Base-by-base conservation (phyloP, 1,140 invertebrate genomes). In the Saccostrea echinata region DNA sequence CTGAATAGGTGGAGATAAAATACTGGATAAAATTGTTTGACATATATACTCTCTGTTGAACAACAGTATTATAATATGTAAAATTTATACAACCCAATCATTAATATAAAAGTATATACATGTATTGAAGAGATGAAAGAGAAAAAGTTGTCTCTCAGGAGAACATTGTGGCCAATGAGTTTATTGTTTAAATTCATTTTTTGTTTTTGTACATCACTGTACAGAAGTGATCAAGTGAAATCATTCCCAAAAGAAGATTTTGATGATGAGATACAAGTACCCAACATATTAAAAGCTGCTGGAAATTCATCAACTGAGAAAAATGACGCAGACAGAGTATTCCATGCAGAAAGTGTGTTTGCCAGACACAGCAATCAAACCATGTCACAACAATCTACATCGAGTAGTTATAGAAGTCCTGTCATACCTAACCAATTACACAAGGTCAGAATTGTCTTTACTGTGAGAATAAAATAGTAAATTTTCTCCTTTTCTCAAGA, bases 181-280 rank as follows among this genome's bases (percentile, higher is more conserved):
- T 43, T 61, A 18, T 21, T n/a, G 18, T 21, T 61, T 61, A 61
- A 0, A 61, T 21, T 61, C 55, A 61, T 61, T 21, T 61, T 61
- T 61, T 61, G 55, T 61, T 21, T 61, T 76, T 76, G 18, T 33
- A 33, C 24, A 16, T 13, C 30, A 27, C 27, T 18, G 27, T 11
- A 76, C 12, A 76, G 68, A 76, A 76, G 33, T 76, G 27, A 76
- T 11, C 80, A 24, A 30, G 16, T 13, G 24, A 33, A 76, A 33
- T 11, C 13, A 30, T 90, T 90, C 30, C 12, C 91, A 80, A 90
- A 92, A 53, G 91, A 92, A 85, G 91, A 92, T 61, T 85, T 88
- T 76, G 88, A 89, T 81, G 90, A 90, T 84, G 88, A 90, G 64
- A 86, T 90, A 68, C 84, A 87, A 68, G 89, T 90, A 57, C 82